Evolutionary conservation across 1,140 invertebrate species (phyloP), one percentile per base, ranked within the genome.

Genomic region (Camponotus vicinus): DNA sequence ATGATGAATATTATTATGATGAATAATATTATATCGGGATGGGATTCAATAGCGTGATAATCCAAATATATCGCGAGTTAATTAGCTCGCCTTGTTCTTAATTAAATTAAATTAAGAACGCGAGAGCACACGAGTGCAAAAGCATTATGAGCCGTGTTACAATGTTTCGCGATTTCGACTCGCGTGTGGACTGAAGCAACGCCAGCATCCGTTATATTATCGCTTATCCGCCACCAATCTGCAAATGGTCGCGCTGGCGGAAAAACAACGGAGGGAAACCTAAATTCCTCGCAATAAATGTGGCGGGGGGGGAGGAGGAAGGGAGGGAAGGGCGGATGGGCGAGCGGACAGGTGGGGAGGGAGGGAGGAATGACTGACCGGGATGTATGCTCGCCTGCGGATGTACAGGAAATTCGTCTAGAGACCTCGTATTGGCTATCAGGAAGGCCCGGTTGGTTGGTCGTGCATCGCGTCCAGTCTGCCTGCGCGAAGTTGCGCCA

Each of bases 401-500:
- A 73, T 75, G 79, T 75, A 83, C 79, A 83, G 79, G 67, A 83
- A 83, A 83, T 83, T 83, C 70, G 79, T 57, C 79, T 83, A 73
- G 79, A 83, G 70, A 83, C 79, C 79, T n/a, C 79, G 79, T 85
- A 85, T 78, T 78, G 82, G 82, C 73, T 85, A 85, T 85, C 73
- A 85, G 73, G 49, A 78, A 76, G 82, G 82, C 21, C 73, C 59
- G 73, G 70, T 78, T 66, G 82, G 59, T 80, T 57, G 86, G 88
- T 82, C 88, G 79, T 73, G 79, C 79, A 73, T 83, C 79, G 79
- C 69, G 79, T 83, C 79, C 79, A 83, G 79, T 75, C 75, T 85
- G 76, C 76, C 76, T 79, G 79, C 79, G 79, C 79, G 79, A 83
- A 83, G 79, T 86, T 89, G 59, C 85, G 89, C 87, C 88, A 84